Base-by-base conservation (phyloP, 2,888 invertebrate species). In the Pollenia griseotomentosa region DNA sequence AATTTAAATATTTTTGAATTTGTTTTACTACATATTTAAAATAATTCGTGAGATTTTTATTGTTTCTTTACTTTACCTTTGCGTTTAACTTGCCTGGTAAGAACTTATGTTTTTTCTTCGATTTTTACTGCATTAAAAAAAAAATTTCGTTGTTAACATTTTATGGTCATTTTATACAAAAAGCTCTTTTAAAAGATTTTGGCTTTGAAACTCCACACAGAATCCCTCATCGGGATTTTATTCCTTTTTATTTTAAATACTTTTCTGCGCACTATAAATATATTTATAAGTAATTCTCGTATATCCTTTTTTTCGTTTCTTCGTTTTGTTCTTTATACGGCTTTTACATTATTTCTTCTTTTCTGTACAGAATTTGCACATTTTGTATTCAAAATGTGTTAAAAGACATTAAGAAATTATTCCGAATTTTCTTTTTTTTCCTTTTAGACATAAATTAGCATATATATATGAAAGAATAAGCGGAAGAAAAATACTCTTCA, bases 351-450 rank as follows among this genome's bases (percentile, higher is more conserved):
- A 40, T 48, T 0, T 63, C 42, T 9, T 63, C 53, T 70, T 44
- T 40, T 53, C 6, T 19, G 2, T 10, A 23, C 19, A 2, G 11
- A 51, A n/a, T 42, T 51, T 68, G 68, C 59, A 48, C 70, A 59
- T 79, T 61, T 61, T 53, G 51, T 42, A 61, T 61, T 59, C 48
- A 70, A 61, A 79, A 61, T 79, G 44, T 70, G 53, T 80, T 80
- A 71, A n/a, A 71, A 7, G 70, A 63, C 79, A 71, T 63, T 70
- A 79, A 79, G 59, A 51, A 59, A 68, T 19, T 48, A 48, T 48
- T 68, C 44, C 9, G 16, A 42, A 42, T 70, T 42, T 11, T 51
- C 46, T 70, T 40, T 79, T 79, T 40, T 79, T 79, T 5, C 3
- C 1, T 61, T 61, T 51, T 44, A 33, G 23, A 44, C 44, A 71